These are phyloP conservation scores for Pomacea maculata DNA, from an alignment of 1,140 invertebrate genomes.

Conservation along the genomic window DNA sequence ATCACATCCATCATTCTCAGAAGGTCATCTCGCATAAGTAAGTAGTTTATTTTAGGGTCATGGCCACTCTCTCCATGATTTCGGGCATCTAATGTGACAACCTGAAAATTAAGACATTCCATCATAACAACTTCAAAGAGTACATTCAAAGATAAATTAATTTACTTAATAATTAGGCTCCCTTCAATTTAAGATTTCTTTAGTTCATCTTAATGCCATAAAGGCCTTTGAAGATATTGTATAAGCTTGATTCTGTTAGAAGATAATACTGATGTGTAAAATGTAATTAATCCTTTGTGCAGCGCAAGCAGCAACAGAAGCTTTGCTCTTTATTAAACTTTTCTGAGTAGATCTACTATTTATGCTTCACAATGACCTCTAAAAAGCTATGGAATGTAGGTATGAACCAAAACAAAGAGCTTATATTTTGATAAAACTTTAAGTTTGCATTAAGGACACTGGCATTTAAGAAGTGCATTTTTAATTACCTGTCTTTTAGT, in stretches of 20 bases:
- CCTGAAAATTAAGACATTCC: conserved; percentile 63
- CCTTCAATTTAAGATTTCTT: not conserved
- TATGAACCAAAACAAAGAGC: too few species aligned
- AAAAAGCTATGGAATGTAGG: too few species aligned
- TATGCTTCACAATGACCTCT: too few species aligned
- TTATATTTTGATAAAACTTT: not conserved
- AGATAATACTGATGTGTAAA: too few species aligned
- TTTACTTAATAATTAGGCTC: not conserved
- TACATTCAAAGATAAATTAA: not conserved
- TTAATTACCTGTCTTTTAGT: conserved; percentile 72
- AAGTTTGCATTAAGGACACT: not conserved
- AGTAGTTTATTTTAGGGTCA: conserved; percentile 75
- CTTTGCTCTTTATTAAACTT: too few species aligned
- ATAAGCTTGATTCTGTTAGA: too few species aligned
- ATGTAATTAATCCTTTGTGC: too few species aligned
- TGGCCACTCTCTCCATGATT: conserved; percentile 94
- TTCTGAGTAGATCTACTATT: too few species aligned
- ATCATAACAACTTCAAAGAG: not conserved
- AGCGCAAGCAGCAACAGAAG: too few species aligned
- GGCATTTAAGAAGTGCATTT: not conserved
- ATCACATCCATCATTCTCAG: conserved; percentile 73
- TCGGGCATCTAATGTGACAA: conserved; percentile 84
- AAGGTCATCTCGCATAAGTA: conserved; percentile 79
- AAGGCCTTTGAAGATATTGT: too few species aligned
- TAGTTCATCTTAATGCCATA: not conserved